Base-by-base conservation (phyloP, 2,888 invertebrate genomes). In the Erpobdella octoculata region DNA sequence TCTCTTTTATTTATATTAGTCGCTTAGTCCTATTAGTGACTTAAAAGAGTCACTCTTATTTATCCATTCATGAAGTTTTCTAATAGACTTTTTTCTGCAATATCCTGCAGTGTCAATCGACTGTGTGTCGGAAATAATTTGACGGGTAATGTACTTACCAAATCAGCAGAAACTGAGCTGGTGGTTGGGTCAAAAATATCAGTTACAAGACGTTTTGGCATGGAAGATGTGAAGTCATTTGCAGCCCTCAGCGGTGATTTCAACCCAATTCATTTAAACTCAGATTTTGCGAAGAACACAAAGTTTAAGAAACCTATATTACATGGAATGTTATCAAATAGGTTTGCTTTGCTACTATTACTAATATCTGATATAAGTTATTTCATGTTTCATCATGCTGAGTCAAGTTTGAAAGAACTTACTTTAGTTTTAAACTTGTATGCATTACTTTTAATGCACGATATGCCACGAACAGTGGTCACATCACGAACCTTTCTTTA, bases 311-410 rank as follows among this genome's bases (percentile, higher is more conserved):
- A 62, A 9, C 35, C 35, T 1, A 62, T 62, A 5, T 28, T 62
- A 33, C 62, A 62, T 18, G 62, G 62, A 33, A 62, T 62, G 62
- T 31, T 62, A 9, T 6, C 35, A n/a, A 62, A 62, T 35, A 62
- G 62, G 62, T 62, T 33, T 28, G 12, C 46, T 41, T 12, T 41
- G n/a, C n/a, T 41, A n/a, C n/a, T 41, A 15, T 41, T 41, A 15
- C 46, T 12, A 41, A 41, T 41, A 15, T n/a, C 12, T 41, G 12
- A 41, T 41, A 15, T 41, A 41, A 41, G 12, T 41, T 41, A 41
- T 41, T 41, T 41, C 12, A 15, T 15, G n/a, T 41, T 41, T 41
- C 12, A 15, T 41, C n/a, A n/a, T n/a, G n/a, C n/a, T n/a, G n/a
- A n/a, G n/a, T n/a, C n/a, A n/a, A n/a, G n/a, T n/a, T n/a, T n/a